Conservation (phyloP, 2,113 vertebrate genomes). For the Globicephala melas region DNA sequence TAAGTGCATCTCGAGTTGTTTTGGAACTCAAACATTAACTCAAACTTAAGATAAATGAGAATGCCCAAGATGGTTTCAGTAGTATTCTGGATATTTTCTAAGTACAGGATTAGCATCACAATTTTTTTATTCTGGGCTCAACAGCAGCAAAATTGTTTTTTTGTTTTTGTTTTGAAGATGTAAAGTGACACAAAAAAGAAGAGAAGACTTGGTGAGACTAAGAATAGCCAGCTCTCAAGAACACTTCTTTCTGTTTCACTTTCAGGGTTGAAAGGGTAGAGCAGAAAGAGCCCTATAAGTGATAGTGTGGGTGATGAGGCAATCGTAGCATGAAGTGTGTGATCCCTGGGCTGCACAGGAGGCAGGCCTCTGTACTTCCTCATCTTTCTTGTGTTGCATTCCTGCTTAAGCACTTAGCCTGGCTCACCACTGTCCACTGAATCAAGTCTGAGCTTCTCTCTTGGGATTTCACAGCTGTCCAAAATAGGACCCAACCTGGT, state of each 20-base stretch:
- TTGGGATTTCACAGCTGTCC: neutral
- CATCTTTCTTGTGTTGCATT: neutral
- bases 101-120: neutral
- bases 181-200: neutral
- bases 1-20: neutral
- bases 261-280: neutral
- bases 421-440: neutral
- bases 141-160: neutral
- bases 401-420: neutral
- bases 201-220: neutral
- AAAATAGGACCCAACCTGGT: neutral
- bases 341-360: neutral
- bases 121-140: neutral
- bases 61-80: neutral
- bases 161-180: neutral
- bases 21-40: neutral
- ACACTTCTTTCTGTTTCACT: neutral
- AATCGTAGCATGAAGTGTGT: neutral
- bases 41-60: neutral
- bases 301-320: neutral
- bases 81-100: conserved; percentile 1
- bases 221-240: neutral
- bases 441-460: neutral
- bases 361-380: neutral
- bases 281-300: neutral